A percentile compares a stretch with the other conserved stretches of the same genome.
Conservation (phyloP, 2,888 invertebrate species). For the Sphaeridia pumilis region DNA sequence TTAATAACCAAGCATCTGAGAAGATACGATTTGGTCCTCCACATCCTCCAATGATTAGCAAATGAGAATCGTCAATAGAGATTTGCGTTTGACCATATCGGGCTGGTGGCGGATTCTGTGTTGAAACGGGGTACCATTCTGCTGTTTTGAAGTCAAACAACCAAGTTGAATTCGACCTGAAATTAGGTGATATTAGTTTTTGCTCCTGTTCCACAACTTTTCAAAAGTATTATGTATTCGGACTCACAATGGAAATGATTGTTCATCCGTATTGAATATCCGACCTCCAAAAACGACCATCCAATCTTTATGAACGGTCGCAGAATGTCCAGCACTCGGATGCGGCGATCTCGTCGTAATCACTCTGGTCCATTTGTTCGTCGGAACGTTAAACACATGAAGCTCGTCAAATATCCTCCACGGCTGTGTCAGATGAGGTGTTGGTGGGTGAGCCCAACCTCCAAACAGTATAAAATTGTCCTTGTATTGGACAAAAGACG, state of each 20-base stretch:
- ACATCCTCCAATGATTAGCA: slow-evolving; percentile 71
- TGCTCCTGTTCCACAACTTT: not conserved
- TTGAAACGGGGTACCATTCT: slow-evolving; percentile 61
- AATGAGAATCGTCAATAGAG: slow-evolving; percentile 59
- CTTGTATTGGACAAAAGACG: slow-evolving; percentile 77
- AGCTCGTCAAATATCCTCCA: slow-evolving; percentile 84
- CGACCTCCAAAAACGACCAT: slow-evolving; percentile 73
- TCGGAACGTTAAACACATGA: slow-evolving; percentile 69
- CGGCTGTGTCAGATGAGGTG: slow-evolving; percentile 40
- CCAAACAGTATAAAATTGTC: slow-evolving; percentile 79
- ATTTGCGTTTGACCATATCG: slow-evolving; percentile 92
- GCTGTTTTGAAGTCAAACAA: slow-evolving; percentile 64
- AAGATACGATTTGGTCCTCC: slow-evolving; percentile 75
- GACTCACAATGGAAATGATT: slow-evolving; percentile 31
- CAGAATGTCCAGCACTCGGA: slow-evolving; percentile 85
- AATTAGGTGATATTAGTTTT: slow-evolving; percentile 6
- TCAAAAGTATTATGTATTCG: not conserved
- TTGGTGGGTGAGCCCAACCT: slow-evolving; percentile 54
- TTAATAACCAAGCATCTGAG: slow-evolving; percentile 82
- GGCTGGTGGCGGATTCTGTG: slow-evolving; percentile 50
- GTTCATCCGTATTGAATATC: slow-evolving; percentile 27
- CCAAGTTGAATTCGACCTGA: slow-evolving; percentile 73
- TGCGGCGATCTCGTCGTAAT: slow-evolving; percentile 55
- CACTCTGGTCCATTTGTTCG: slow-evolving; percentile 65
- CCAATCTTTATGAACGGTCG: slow-evolving; percentile 64